Percentiles rank a stretch among this genome's conserved stretches.
Conservation (phyloP, 2,113 vertebrate species). For the Cinclus mexicanus region DNA sequence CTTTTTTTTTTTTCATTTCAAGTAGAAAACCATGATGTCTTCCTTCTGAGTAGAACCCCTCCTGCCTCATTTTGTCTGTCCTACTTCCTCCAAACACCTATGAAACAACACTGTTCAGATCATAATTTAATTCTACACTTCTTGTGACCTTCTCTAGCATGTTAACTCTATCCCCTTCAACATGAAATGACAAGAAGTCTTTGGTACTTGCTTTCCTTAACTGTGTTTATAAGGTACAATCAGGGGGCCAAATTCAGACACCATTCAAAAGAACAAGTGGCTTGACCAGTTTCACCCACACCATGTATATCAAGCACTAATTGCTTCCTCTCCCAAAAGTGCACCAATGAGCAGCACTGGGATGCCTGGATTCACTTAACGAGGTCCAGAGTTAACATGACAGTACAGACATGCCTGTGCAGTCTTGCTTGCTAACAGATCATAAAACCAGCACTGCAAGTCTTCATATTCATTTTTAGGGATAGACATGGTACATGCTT, state of each 20-base stretch:
- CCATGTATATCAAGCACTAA: not conserved
- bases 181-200: not conserved
- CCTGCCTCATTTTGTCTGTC: not conserved
- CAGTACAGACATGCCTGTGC: not conserved
- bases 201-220: not conserved
- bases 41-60: not conserved
- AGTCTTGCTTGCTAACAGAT: not conserved
- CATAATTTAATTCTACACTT: not conserved
- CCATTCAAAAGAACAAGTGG: not conserved
- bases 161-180: not conserved
- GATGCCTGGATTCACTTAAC: not conserved
- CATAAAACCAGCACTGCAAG: not conserved
- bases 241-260: not conserved
- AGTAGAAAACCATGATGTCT: not conserved
- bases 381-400: not conserved
- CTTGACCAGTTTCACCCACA: not conserved
- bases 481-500: not conserved
- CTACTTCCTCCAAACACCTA: not conserved
- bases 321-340: not conserved
- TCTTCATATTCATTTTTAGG: not conserved
- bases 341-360: not conserved
- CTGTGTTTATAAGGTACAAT: not conserved
- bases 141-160: not conserved
- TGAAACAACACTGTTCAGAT: not conserved
- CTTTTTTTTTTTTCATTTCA: not conserved